Evolutionary conservation across 2,797 vertebrate species (phyloP).

Genomic region (Amphiprion clarkii): DNA sequence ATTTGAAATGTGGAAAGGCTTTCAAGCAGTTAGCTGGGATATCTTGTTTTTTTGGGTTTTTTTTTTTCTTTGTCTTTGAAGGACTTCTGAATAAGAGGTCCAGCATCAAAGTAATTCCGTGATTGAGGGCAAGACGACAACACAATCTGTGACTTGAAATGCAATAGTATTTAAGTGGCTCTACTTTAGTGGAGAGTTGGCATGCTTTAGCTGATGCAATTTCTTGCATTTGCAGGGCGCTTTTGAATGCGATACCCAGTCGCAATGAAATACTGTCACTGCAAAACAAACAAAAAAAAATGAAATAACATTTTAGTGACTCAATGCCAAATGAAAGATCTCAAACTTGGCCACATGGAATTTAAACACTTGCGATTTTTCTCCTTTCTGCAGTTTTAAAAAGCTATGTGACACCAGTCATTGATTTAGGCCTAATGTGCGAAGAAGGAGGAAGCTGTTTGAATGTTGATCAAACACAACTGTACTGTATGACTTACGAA

Average conservation of each 20-base stretch:
- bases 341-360: constrained; percentile 62
- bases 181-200: constrained; percentile 37
- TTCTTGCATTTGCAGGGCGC: constrained; percentile 47
- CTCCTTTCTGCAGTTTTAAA: constrained; percentile 42
- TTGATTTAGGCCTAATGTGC: constrained; percentile 64
- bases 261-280: constrained; percentile 45
- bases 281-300: constrained; percentile 63
- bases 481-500: constrained; percentile 59
- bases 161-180: constrained; percentile 50
- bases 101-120: constrained; percentile 45
- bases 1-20: constrained; percentile 44
- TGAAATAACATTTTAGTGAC: constrained; percentile 60
- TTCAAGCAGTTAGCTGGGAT: constrained; percentile 20
- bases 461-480: constrained; percentile 80
- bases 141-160: constrained; percentile 55
- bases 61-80: constrained; percentile 41
- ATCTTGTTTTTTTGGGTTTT: neutral
- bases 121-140: constrained; percentile 61
- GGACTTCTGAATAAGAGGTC: constrained; percentile 30
- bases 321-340: constrained; percentile 59
- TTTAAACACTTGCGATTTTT: constrained; percentile 60
- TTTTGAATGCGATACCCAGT: constrained; percentile 57
- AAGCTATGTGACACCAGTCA: constrained; percentile 69
- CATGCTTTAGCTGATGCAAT: constrained; percentile 54
- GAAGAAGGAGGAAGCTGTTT: constrained; percentile 68